Evolutionary conservation across 2,113 vertebrate species (phyloP), one percentile per base, ranked within the genome.

Genomic region (Burhinus bistriatus): DNA sequence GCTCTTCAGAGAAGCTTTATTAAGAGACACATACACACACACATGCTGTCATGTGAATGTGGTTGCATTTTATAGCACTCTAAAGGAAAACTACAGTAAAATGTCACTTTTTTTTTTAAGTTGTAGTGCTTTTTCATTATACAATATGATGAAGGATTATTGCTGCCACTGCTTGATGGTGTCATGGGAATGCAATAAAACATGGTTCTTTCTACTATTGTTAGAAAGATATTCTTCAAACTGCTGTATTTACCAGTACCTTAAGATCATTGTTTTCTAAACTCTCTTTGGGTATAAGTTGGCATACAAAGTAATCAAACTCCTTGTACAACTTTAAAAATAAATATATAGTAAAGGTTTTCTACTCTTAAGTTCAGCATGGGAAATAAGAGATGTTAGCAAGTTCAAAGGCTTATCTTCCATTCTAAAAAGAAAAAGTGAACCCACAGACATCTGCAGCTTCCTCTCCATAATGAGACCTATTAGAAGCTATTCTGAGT

Each of bases 1-100:
- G 95, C 83, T 73, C 96, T 98, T 97, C 89, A 69, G 94, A 97
- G 96, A 66, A 83, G 90, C 92, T 97, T 96, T 96, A 89, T 95
- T 95, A 97, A 96, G 96, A 96, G 58, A 89, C 89, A 59, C n/a
- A 59, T 76, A 88, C 10, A 83, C 66, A 91, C 47, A 18, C 72
- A 45, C 57, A 40, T 55, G 15, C 70, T 83, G 92, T 83, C 96
- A 80, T 85, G 80, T 95, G 96, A 96, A 93, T 81, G 72, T 68
- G 76, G 76, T 82, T 30, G 54, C 87, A 52, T 97, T 97, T 97
- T 98, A 93, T 91, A 91, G 92, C 78, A 95, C 86, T 96, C 90
- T 64, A 23, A 95, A 96, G 90, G 83, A 91, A 89, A 84, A 83
- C 87, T 86, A 71, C 40, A 69, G 76, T 84, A 93, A 98, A 95